Percentiles rank a stretch among this genome's conserved stretches.
Conservation (phyloP, 35 echinoderm and acorn worm species). For the Acanthaster planci region DNA sequence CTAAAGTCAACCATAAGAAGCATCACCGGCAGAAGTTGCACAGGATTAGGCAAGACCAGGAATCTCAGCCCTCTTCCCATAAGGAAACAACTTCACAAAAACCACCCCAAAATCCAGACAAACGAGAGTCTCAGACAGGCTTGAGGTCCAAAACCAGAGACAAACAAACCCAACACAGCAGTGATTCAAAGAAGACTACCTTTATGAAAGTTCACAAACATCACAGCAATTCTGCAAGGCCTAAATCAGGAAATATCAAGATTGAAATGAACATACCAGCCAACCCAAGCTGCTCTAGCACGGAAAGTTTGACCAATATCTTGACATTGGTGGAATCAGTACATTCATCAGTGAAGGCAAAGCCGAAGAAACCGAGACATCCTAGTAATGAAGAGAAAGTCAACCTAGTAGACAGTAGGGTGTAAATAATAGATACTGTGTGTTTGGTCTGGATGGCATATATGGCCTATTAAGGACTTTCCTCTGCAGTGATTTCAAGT, state of each 20-base stretch:
- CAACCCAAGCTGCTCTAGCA: constrained; percentile 13
- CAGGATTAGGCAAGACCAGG: neutral
- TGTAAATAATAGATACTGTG: constrained; percentile 44
- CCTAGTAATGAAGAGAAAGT: constrained; percentile 6
- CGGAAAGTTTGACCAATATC: constrained; percentile 60
- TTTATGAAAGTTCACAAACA: neutral
- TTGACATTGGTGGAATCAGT: constrained; percentile 54
- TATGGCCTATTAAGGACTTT: no score
- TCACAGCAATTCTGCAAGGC: neutral
- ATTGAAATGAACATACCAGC: constrained; percentile 14
- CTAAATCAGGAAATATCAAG: neutral
- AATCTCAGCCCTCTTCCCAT: neutral
- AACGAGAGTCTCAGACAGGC: neutral
- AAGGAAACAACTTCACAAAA: neutral
- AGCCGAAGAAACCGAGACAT: constrained; percentile 32
- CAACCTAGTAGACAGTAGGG: constrained; percentile 48
- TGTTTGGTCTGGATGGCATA: no score
- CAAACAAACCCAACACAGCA: neutral
- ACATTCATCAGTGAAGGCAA: constrained; percentile 36
- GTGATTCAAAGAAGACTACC: neutral
- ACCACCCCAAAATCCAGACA: neutral
- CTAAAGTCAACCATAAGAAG: neutral
- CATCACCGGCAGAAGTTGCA: neutral
- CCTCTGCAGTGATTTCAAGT: no score
- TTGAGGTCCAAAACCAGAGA: neutral